These are phyloP conservation scores for Proisotoma minuta DNA, from an alignment of 2,888 invertebrate genomes.

Conservation along the genomic window DNA sequence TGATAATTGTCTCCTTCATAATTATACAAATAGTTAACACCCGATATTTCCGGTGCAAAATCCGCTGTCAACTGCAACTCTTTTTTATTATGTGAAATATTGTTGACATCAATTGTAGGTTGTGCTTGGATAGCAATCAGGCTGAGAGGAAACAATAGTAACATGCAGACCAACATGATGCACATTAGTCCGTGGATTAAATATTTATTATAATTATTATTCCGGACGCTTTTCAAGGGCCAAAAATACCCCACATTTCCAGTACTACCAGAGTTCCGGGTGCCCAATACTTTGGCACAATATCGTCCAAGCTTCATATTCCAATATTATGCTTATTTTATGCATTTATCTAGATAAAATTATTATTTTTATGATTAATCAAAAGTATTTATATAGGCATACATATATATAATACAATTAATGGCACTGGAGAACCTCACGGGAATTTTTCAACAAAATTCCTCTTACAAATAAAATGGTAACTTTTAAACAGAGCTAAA, in stretches of 20 bases:
- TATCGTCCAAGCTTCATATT: constrained; percentile 7
- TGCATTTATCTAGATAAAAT: not conserved
- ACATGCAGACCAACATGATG: constrained; percentile 29
- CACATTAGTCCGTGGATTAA: constrained; percentile 26
- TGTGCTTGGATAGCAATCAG: constrained; percentile 8
- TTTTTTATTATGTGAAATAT: not conserved
- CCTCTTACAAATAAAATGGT: no score
- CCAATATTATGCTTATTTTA: not conserved
- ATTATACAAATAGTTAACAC: constrained; percentile 28
- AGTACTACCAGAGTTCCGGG: constrained; percentile 6
- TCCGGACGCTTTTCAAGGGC: not conserved
- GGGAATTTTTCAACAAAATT: constrained; percentile 2
- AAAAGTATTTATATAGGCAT: not conserved
- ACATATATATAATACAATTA: constrained; percentile 6
- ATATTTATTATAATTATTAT: constrained; percentile 14
- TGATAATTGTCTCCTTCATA: constrained; percentile 22
- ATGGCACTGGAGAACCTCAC: constrained; percentile 12
- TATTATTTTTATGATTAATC: not conserved
- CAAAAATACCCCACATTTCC: constrained; percentile 15
- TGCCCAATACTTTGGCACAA: not conserved
- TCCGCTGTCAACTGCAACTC: constrained; percentile 8
- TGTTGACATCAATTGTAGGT: constrained; percentile 4
- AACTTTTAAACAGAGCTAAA: no score
- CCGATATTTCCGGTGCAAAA: constrained; percentile 34
- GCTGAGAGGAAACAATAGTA: constrained; percentile 26